Evolutionary conservation across 2,888 invertebrate genomes (phyloP).

Genomic region (Protonemura montana): DNA sequence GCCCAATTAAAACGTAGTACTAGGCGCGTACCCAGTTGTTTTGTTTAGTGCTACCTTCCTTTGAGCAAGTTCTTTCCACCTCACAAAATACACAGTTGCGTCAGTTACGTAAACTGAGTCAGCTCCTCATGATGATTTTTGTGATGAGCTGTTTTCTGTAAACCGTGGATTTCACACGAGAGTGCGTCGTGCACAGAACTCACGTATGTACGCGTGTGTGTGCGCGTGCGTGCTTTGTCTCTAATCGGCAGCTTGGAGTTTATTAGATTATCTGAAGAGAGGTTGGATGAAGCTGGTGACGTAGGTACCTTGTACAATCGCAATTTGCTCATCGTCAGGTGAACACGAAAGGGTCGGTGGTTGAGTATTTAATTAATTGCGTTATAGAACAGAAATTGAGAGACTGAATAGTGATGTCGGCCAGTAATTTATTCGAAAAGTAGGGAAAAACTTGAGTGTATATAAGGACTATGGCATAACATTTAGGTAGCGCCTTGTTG

Average conservation of each 20-base stretch:
- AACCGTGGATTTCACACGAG: not conserved
- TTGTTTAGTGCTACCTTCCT: constrained; percentile 21
- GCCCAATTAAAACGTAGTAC: constrained; percentile 32
- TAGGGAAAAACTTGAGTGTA: not conserved
- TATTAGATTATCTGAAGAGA: not conserved
- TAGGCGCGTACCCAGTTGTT: not conserved
- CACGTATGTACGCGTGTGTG: not conserved
- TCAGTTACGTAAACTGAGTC: not conserved
- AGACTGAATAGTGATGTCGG: not conserved
- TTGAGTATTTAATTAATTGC: not conserved
- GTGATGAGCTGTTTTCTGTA: not conserved
- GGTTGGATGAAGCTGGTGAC: no score
- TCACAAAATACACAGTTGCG: constrained; percentile 1
- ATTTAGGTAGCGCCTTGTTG: not conserved
- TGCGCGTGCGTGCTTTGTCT: not conserved
- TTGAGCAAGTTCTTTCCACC: constrained; percentile 15
- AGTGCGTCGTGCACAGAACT: not conserved
- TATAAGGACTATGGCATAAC: not conserved
- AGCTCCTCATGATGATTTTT: constrained; percentile 3
- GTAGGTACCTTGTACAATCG: not conserved
- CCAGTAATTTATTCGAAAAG: not conserved
- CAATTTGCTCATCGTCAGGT: not conserved
- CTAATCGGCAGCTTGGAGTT: not conserved
- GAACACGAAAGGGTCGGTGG: not conserved
- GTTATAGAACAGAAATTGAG: not conserved